Conservation (phyloP, 53 echinoderm and acorn worm species). For the Echinarachnius parma region DNA sequence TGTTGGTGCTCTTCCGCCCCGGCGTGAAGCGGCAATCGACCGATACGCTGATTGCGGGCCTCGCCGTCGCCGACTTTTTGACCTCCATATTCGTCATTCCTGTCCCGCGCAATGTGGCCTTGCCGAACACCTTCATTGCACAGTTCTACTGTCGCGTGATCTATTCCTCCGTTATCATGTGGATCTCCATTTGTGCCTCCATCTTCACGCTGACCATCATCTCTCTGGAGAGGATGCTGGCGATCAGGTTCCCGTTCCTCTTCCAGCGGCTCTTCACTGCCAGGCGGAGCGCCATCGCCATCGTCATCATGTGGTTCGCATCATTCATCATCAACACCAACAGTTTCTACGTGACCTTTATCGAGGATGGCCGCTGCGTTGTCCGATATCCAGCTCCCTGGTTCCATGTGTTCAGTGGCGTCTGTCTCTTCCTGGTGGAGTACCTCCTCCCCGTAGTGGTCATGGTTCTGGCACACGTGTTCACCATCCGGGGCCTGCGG, state of each 20-base stretch:
- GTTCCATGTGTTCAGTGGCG: conserved; percentile 51
- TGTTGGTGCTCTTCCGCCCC: conserved; percentile 40
- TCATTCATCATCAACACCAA: conserved; percentile 21
- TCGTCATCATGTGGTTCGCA: conserved; percentile 31
- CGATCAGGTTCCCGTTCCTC: conserved; percentile 52
- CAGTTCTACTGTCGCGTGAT: conserved; percentile 62
- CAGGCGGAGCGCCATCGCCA: neutral
- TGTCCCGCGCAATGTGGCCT: conserved; percentile 2
- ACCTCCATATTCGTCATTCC: conserved; percentile 61
- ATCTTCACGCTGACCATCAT: conserved; percentile 61
- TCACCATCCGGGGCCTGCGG: conserved; percentile 50
- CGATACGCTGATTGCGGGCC: conserved; percentile 57
- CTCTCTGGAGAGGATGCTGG: conserved; percentile 58
- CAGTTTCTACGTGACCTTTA: conserved; percentile 55
- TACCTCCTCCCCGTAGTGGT: conserved; percentile 58
- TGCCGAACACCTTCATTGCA: conserved; percentile 30
- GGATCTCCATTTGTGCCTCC: conserved; percentile 69
- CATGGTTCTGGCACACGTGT: conserved; percentile 57
- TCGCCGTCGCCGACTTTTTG: conserved; percentile 66
- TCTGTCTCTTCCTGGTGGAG: conserved; percentile 52
- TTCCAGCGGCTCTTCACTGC: conserved; percentile 50
- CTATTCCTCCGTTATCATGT: conserved; percentile 56
- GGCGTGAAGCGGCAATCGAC: conserved; percentile 8
- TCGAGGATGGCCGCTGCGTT: conserved; percentile 37
- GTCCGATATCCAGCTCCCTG: conserved; percentile 19